Evolutionary conservation across 2,797 vertebrate genomes (phyloP), one percentile per base, ranked within the genome.

Genomic region (Falco columbarius): DNA sequence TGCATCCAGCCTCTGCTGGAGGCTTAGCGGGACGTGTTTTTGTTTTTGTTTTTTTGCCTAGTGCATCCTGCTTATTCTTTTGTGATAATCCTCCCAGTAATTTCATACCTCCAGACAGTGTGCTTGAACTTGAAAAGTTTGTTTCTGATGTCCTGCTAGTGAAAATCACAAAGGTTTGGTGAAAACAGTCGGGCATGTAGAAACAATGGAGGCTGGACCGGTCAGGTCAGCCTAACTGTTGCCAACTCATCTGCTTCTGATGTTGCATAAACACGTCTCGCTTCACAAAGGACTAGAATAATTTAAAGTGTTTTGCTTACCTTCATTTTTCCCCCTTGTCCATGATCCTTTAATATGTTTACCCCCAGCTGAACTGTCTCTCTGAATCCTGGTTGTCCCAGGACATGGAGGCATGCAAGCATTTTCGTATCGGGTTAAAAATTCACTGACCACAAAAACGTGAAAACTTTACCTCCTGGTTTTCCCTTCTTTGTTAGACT

Each of bases 391-490:
- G 68, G 15, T 62, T 96, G 87, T 96, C 85, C 66, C 29, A 34
- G 96, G 93, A 79, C 88, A 81, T 2, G 73, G 81, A 95, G 40
- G 14, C 95, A 95, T 7, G 67, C 68, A 95, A 80, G 55, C 59
- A 3, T 91, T 91, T 93, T 95, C 19, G 0, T 81, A 87, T 95
- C 91, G 86, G 91, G 95, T 96, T 73, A 61, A 89, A 95, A 94
- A 72, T 36, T 76, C 86, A 51, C 83, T 83, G 95, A 98, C 96
- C 87, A 2, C 96, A 98, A 59, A 94, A 93, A 72, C 83, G 96
- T 97, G 96, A 97, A 97, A 96, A 87, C 94, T 96, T 97, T 92
- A 68, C 86, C 75, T 86, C 63, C 34, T 59, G 71, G 13, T 95
- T 96, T 22, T 68, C 72, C 74, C 56, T 56, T 95, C 75, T 95